These are phyloP conservation scores for Odocoileus hemionus DNA, from an alignment of 2,113 vertebrate genomes.

Conservation along the genomic window DNA sequence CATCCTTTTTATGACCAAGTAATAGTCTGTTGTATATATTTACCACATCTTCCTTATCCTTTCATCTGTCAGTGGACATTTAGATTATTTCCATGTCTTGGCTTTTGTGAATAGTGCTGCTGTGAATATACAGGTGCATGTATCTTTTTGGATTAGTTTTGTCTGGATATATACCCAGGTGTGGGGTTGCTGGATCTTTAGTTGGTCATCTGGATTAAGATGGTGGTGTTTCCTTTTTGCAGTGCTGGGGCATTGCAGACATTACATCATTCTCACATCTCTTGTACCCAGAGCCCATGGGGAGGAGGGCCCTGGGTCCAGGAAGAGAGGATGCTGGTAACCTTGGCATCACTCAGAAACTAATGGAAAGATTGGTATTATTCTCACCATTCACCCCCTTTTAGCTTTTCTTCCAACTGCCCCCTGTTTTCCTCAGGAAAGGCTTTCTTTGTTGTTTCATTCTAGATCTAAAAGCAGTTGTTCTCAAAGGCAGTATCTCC, in stretches of 20 bases:
- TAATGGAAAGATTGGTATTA: neutral
- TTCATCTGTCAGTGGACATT: neutral
- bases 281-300: neutral
- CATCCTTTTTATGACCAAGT: neutral
- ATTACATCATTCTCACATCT: neutral
- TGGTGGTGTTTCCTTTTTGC: neutral
- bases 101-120: neutral
- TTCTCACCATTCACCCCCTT: neutral
- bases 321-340: neutral
- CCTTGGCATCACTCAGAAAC: neutral
- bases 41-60: neutral
- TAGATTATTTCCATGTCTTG: neutral
- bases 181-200: neutral
- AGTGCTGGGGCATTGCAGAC: neutral
- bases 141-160: neutral
- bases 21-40: neutral
- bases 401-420: neutral
- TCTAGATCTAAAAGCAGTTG: neutral
- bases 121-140: neutral
- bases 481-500: neutral
- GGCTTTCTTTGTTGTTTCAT: neutral
- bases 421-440: neutral
- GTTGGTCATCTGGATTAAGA: neutral
- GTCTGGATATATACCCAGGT: neutral
- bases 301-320: too few relatives aligned